phyloP scores from a whole-genome alignment of 2,113 vertebrate species.

The Catharus fuscescens region DNA sequence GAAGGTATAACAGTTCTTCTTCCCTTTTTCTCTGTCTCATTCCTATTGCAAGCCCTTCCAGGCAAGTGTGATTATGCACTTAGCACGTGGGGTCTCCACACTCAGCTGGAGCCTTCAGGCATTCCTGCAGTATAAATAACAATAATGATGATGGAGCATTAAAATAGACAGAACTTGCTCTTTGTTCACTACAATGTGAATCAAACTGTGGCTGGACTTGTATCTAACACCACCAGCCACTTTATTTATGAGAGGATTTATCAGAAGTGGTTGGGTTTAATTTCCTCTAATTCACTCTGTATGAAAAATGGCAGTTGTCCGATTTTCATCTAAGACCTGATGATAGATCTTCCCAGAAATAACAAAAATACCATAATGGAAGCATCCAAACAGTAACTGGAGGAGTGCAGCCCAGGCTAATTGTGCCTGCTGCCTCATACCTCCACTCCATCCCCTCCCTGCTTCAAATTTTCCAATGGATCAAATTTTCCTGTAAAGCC shows the following conservation, averaged over 20 bases:
- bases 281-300: slow-evolving; percentile 57
- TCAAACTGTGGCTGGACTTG: slow-evolving; percentile 35
- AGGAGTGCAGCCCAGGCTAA: background rate
- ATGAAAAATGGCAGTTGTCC: slow-evolving; percentile 51
- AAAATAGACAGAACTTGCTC: slow-evolving; percentile 28
- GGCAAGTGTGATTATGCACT: background rate
- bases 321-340: slow-evolving; percentile 51
- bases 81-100: slow-evolving; percentile 25
- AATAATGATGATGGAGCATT: slow-evolving; percentile 6
- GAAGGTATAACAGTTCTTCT: background rate
- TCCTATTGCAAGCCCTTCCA: background rate
- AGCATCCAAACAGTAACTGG: background rate
- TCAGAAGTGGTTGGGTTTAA: slow-evolving; percentile 61
- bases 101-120: slow-evolving; percentile 35
- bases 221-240: slow-evolving; percentile 18
- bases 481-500: background rate
- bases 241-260: slow-evolving; percentile 63
- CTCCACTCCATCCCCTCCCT: background rate
- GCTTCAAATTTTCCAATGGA: background rate
- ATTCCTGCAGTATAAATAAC: slow-evolving; percentile 19
- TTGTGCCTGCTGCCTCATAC: background rate
- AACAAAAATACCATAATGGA: slow-evolving; percentile 2
- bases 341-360: slow-evolving; percentile 34
- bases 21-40: background rate
- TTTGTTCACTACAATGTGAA: slow-evolving; percentile 20